phyloP scores from a whole-genome alignment of 1,140 invertebrate species.

The Drosophila tristis region DNA sequence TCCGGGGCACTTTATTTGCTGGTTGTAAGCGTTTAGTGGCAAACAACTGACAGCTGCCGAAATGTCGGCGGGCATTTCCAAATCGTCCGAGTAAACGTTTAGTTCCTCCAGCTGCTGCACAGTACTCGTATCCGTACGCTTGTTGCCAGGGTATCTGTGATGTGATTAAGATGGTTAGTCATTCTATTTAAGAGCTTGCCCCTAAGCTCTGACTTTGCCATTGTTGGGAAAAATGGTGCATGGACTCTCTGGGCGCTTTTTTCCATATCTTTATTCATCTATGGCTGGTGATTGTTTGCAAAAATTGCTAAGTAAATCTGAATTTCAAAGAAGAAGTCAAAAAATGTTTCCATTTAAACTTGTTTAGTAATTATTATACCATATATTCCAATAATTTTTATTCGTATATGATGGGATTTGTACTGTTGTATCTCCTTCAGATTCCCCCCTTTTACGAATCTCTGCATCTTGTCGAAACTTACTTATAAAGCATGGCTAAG shows the following conservation, averaged over 20 bases:
- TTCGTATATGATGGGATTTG: too few relatives aligned
- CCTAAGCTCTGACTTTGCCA: slow-evolving; percentile 57
- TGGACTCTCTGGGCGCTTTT: slow-evolving; percentile 18
- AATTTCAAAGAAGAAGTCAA: too few relatives aligned
- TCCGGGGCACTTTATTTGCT: slow-evolving; percentile 57
- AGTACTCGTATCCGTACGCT: slow-evolving; percentile 11
- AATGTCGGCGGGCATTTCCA: slow-evolving; percentile 53
- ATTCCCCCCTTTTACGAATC: too few relatives aligned
- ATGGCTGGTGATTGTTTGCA: too few relatives aligned
- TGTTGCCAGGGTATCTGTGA: slow-evolving; percentile 46
- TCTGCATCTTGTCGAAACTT: too few relatives aligned
- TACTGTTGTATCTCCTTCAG: too few relatives aligned
- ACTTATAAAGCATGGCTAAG: not conserved
- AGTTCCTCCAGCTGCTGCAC: slow-evolving; percentile 11
- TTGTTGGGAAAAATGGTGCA: slow-evolving; percentile 26
- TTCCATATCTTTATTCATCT: slow-evolving; percentile 7
- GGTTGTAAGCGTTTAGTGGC: slow-evolving; percentile 64
- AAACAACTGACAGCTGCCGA: slow-evolving; percentile 69
- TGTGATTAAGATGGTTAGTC: slow-evolving; percentile 74
- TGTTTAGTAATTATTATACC: too few relatives aligned
- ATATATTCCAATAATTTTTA: too few relatives aligned
- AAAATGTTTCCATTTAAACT: too few relatives aligned
- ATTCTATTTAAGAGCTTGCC: slow-evolving; percentile 70
- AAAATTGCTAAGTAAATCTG: too few relatives aligned
- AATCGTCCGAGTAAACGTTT: slow-evolving; percentile 42